phyloP scores from a whole-genome alignment of 2,113 vertebrate species.

The Centrocercus urophasianus region DNA sequence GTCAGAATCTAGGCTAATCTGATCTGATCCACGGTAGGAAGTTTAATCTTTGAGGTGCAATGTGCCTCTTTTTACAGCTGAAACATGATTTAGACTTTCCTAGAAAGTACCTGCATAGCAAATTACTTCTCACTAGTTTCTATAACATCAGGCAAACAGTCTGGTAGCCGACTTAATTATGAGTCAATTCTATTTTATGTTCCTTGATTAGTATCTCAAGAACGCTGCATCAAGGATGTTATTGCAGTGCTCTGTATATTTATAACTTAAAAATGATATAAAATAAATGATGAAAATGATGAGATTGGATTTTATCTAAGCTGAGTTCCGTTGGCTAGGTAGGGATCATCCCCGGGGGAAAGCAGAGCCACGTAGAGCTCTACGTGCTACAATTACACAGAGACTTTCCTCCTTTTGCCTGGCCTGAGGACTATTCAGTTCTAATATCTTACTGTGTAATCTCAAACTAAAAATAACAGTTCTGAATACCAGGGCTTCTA shows the following conservation, averaged over 20 bases:
- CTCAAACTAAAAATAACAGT: slow-evolving; percentile 6
- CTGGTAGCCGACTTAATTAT: not conserved
- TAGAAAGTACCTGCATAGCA: not conserved
- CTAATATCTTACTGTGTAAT: not conserved
- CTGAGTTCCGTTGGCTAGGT: not conserved
- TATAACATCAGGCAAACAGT: not conserved
- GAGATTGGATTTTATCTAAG: not conserved
- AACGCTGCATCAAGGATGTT: not conserved
- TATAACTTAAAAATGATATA: not conserved
- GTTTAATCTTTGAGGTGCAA: not conserved
- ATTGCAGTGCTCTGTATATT: not conserved
- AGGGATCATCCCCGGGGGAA: not conserved
- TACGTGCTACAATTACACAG: rapidly evolving
- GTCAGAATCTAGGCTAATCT: not conserved
- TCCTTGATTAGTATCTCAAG: not conserved
- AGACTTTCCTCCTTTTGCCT: not conserved
- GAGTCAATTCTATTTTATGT: not conserved
- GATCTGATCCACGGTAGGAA: not conserved
- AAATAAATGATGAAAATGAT: too few species aligned
- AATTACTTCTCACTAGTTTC: not conserved
- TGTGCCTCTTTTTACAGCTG: not conserved
- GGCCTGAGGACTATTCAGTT: not conserved
- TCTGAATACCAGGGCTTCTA: not conserved
- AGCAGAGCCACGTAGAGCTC: not conserved
- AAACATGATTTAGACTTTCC: not conserved